Percentiles rank a stretch among this genome's conserved stretches.
Conservation (phyloP, 2,888 invertebrate species). For the Pecten maximus region DNA sequence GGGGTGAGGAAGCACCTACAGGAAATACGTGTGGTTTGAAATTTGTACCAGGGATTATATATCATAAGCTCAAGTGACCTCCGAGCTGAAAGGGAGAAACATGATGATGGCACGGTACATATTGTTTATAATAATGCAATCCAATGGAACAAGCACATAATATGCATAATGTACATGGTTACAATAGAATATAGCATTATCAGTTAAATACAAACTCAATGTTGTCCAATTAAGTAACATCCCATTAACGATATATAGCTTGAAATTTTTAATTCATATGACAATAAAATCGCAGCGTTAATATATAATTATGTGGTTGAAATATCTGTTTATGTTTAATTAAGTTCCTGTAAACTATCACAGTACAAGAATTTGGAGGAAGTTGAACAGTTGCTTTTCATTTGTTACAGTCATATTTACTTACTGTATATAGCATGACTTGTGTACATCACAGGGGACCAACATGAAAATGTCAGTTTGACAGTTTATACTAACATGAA, state of each 20-base stretch:
- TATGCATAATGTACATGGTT: neutral
- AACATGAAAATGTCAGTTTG: no score
- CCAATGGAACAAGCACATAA: neutral
- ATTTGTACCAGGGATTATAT: neutral
- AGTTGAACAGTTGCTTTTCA: neutral
- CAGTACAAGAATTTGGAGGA: neutral
- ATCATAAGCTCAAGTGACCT: conserved; percentile 24
- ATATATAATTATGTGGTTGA: no score
- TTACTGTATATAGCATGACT: neutral
- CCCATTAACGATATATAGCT: neutral
- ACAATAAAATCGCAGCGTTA: neutral
- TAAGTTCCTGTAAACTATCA: neutral
- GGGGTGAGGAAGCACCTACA: no score
- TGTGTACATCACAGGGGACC: no score
- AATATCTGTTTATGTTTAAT: no score
- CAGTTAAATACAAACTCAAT: neutral
- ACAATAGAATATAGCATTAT: neutral
- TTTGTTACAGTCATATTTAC: neutral
- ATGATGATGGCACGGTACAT: conserved; percentile 10
- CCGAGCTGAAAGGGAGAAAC: conserved; percentile 28
- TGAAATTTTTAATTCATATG: neutral
- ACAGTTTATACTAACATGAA: neutral
- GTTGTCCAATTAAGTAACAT: neutral
- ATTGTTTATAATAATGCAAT: neutral
- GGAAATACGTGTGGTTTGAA: neutral